Evolutionary conservation across 2,797 vertebrate species (phyloP).

Genomic region (Varecia variegata): DNA sequence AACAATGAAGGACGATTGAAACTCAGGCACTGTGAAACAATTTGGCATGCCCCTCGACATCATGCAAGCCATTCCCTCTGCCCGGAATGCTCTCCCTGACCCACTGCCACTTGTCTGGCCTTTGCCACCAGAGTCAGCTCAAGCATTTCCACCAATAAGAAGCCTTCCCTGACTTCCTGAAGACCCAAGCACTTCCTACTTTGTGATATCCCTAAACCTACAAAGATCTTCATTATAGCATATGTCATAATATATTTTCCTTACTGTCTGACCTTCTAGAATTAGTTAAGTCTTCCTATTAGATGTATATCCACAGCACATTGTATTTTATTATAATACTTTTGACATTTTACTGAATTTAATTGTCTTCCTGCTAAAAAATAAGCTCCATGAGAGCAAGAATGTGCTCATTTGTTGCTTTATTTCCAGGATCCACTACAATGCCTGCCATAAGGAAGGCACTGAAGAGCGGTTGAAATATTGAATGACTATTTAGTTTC

Average conservation of each 20-base stretch:
- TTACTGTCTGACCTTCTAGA: background rate
- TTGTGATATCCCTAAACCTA: background rate
- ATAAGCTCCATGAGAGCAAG: background rate
- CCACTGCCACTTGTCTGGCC: background rate
- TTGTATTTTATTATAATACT: background rate
- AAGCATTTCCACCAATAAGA: background rate
- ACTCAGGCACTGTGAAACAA: background rate
- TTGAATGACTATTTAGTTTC: background rate
- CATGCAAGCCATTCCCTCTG: background rate
- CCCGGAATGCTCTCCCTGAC: background rate
- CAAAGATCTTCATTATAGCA: background rate
- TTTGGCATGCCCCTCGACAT: background rate
- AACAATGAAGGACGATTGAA: background rate
- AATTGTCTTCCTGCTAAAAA: slow-evolving; percentile 32
- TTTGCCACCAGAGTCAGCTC: background rate
- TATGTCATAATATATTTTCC: background rate
- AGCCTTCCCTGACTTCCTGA: background rate
- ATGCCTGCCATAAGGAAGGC: background rate
- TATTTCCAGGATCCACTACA: background rate
- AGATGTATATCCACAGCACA: background rate
- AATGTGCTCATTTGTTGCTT: background rate
- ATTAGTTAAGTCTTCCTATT: background rate
- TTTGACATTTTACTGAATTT: slow-evolving; percentile 11
- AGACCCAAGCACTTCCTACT: background rate
- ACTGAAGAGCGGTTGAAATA: background rate